Base-by-base conservation (phyloP, 2,113 vertebrate genomes). In the Salvelinus namaycush region DNA sequence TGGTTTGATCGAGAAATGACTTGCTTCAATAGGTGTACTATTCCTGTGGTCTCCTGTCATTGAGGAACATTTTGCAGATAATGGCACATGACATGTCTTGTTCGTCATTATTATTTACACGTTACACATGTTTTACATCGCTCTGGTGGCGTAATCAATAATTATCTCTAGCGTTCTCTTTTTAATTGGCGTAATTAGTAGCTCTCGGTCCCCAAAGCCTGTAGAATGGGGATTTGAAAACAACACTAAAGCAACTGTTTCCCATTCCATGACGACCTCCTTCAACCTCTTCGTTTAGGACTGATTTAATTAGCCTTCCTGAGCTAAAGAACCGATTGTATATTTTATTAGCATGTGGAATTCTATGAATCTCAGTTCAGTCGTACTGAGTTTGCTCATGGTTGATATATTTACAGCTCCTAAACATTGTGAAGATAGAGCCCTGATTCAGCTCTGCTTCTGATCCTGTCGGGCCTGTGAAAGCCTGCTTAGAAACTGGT, bases 161-260 rank as follows among this genome's bases (percentile, higher is more conserved):
- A 76, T 70, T 54, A 31, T 48, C 74, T 68, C 18, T 39, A 18
- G 3, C 5, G 27, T 65, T 77, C 68, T 67, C 44, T 69, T 68
- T 76, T 16, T 77, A 81, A 81, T 78, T 74, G 81, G 73, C 73
- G 64, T 66, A 76, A 81, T 89, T 80, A 77, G 77, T 64, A 75
- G 34, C 66, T 73, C 49, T 60, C 27, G 39, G 34, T 27, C 57
- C 14, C 13, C 72, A 7, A 44, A 18, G 73, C 68, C 70, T 44
- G 70, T 12, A 22, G 13, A 44, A 72, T 70, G 64, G 69, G 57
- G 70, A 70, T 73, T 79, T 64, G 64, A 80, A 77, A 20, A 5
- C 1, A 54, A 73, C 27, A 57, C 27, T 12, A 65, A 57, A 13
- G 48, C 29, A 26, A 54, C 65, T 27, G n/a, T 60, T 66, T 81